Percentiles rank a stretch among this genome's conserved stretches.
These are phyloP conservation scores for Xylocampa areola DNA, from an alignment of 2,888 invertebrate genomes.

Conservation along the genomic window DNA sequence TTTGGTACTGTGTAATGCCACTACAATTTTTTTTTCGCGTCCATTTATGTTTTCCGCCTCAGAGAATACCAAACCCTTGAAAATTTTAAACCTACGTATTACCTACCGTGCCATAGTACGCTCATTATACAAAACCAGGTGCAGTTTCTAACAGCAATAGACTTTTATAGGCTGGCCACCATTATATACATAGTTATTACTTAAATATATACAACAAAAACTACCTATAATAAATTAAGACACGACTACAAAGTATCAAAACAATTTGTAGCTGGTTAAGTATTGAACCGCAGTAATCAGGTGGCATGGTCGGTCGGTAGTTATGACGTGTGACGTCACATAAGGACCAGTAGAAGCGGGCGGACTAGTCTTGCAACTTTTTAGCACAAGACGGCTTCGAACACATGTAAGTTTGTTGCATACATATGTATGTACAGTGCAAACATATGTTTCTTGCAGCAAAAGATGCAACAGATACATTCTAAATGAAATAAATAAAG, in stretches of 20 bases:
- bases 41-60: too few species aligned
- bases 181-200: too few species aligned
- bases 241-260: slow-evolving; percentile 25
- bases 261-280: slow-evolving; percentile 45
- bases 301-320: slow-evolving; percentile 35
- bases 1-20: too few species aligned
- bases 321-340: slow-evolving; percentile 55
- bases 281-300: slow-evolving; percentile 46
- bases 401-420: slow-evolving; percentile 42
- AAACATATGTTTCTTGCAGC: slow-evolving; percentile 35
- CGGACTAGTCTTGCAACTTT: slow-evolving; percentile 51
- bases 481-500: slow-evolving; percentile 38
- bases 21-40: too few species aligned
- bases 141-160: too few species aligned
- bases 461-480: slow-evolving; percentile 24
- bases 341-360: slow-evolving; percentile 44
- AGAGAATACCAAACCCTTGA: too few species aligned
- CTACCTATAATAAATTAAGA: slow-evolving; percentile 12
- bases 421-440: slow-evolving; percentile 37
- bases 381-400: slow-evolving; percentile 44
- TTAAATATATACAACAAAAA: slow-evolving; percentile 5
- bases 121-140: too few species aligned
- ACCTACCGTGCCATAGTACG: too few species aligned
- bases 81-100: too few species aligned
- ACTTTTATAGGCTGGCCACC: too few species aligned